phyloP scores from a whole-genome alignment of 2,113 vertebrate genomes.

The Rhinogobius similis region DNA sequence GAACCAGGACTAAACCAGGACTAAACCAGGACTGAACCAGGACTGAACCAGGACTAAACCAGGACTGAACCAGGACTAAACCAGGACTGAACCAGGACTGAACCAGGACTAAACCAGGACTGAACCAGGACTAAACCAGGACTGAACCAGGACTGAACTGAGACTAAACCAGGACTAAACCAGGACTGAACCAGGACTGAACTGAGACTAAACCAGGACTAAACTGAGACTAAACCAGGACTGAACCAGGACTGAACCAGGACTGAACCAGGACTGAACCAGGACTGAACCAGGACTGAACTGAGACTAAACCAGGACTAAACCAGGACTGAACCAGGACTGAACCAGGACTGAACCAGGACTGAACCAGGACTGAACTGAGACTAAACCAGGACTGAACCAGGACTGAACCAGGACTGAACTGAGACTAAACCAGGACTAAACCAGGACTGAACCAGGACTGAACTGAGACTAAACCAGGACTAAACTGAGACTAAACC shows the following conservation, averaged over 20 bases:
- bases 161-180: not conserved
- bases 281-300: not conserved
- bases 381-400: conserved; percentile 76
- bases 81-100: conserved; percentile 72
- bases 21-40: conserved; percentile 61
- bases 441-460: not conserved
- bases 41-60: not conserved
- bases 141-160: conserved; percentile 72
- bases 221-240: conserved; percentile 85
- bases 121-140: not conserved
- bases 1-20: conserved; percentile 47
- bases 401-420: conserved; percentile 76
- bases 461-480: not conserved
- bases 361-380: not conserved
- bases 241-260: conserved; percentile 60
- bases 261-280: not conserved
- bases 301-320: too few relatives aligned
- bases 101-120: not conserved
- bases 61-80: not conserved
- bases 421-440: not conserved
- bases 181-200: not conserved
- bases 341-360: not conserved
- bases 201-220: conserved; percentile 53
- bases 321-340: conserved; percentile 72
- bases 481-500: conserved; percentile 86